Percentiles rank a stretch among this genome's conserved stretches.
These are phyloP conservation scores for Cranoglanis bouderius DNA, from an alignment of 2,113 vertebrate genomes.

Conservation along the genomic window DNA sequence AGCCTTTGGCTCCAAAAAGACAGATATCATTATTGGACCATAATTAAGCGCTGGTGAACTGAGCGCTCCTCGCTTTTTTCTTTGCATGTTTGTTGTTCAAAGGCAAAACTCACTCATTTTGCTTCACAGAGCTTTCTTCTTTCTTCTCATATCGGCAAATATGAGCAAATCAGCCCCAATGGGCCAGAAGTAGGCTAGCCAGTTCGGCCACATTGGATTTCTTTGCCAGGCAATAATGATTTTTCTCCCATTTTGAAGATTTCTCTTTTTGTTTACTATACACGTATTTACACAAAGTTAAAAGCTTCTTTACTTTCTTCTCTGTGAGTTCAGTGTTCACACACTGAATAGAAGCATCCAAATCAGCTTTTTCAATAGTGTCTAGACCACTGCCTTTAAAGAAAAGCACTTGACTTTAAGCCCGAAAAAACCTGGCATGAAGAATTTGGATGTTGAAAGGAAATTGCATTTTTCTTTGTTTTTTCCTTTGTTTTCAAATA, in stretches of 20 bases:
- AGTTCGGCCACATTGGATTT: slow-evolving; percentile 61
- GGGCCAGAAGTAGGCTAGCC: slow-evolving; percentile 69
- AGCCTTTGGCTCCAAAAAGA: neutral
- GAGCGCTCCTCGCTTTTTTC: slow-evolving; percentile 14
- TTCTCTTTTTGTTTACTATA: slow-evolving; percentile 45
- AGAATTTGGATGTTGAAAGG: neutral
- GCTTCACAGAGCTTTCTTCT: slow-evolving; percentile 64
- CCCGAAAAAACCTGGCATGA: neutral
- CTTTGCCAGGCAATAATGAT: slow-evolving; percentile 54
- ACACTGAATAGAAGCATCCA: neutral
- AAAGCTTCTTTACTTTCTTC: neutral
- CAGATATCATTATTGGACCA: slow-evolving; percentile 17
- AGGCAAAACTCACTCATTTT: slow-evolving; percentile 52
- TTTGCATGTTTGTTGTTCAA: slow-evolving; percentile 65
- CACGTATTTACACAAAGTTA: slow-evolving; percentile 14
- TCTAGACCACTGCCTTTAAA: neutral
- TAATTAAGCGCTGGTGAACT: slow-evolving; percentile 30
- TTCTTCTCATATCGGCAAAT: slow-evolving; percentile 70
- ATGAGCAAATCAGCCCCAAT: slow-evolving; percentile 60
- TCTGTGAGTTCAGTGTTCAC: neutral
- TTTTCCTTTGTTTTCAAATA: neutral
- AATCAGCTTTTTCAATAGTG: neutral
- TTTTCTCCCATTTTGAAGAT: slow-evolving; percentile 40
- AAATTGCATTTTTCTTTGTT: neutral
- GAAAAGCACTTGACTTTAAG: neutral